Evolutionary conservation across 2,797 vertebrate species (phyloP).

Genomic region (Fratercula arctica): DNA sequence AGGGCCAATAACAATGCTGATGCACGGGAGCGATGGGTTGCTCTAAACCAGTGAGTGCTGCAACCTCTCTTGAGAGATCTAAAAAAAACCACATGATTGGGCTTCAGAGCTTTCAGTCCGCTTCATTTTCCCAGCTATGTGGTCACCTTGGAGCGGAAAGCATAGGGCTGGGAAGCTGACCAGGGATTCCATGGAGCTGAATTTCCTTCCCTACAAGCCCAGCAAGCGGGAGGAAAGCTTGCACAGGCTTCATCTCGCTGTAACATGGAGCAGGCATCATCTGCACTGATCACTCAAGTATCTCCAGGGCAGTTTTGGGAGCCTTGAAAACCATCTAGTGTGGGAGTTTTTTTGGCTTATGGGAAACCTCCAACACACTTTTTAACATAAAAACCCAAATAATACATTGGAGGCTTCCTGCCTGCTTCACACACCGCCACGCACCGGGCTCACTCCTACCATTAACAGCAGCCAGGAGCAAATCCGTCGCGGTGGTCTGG

Average conservation of each 20-base stretch:
- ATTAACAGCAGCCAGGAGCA: not conserved
- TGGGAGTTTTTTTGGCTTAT: not conserved
- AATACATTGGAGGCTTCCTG: rapidly evolving
- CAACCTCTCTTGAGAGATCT: not conserved
- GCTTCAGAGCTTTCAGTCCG: not conserved
- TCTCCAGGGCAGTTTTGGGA: not conserved
- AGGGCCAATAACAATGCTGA: not conserved
- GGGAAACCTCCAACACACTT: not conserved
- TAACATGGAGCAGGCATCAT: not conserved
- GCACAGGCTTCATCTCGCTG: rapidly evolving
- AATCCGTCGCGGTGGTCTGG: rapidly evolving
- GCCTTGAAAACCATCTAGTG: not conserved
- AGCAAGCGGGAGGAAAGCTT: not conserved
- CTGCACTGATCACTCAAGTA: not conserved
- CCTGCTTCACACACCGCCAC: not conserved
- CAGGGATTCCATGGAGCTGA: not conserved
- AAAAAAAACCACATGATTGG: not conserved
- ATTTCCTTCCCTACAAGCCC: not conserved
- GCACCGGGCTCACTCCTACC: not conserved
- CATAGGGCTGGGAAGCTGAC: not conserved
- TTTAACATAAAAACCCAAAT: not conserved
- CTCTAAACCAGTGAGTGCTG: rapidly evolving
- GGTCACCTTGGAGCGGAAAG: not conserved
- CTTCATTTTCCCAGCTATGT: not conserved
- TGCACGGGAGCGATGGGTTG: rapidly evolving